A percentile compares a stretch with the other conserved stretches of the same genome.
These are phyloP conservation scores for Monomorium pharaonis DNA, from an alignment of 1,140 invertebrate species.

Conservation along the genomic window DNA sequence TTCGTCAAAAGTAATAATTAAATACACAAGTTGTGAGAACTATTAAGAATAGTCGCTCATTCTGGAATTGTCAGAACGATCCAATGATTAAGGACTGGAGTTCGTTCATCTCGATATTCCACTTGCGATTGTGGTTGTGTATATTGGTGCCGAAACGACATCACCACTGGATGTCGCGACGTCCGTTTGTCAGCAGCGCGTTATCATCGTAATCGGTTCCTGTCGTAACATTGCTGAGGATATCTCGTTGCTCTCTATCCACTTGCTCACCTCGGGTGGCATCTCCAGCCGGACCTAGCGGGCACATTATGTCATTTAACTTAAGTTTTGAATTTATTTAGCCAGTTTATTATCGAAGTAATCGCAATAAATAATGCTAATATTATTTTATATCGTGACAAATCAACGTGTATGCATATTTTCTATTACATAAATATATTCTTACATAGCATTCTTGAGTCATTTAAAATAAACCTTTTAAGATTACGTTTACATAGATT, in stretches of 20 bases:
- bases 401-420: too few species aligned
- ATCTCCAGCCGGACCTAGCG: conserved; percentile 86
- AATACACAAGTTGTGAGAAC: neutral
- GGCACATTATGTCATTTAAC: too few species aligned
- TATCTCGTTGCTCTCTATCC: conserved; percentile 90
- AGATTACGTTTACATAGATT: too few species aligned
- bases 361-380: neutral
- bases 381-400: neutral
- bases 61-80: neutral
- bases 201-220: conserved; percentile 58
- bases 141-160: conserved; percentile 69
- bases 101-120: neutral
- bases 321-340: neutral
- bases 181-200: conserved; percentile 80
- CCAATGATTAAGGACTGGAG: neutral
- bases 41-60: neutral
- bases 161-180: conserved; percentile 68
- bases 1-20: neutral
- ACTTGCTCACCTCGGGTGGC: conserved; percentile 87
- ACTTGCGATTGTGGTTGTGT: conserved; percentile 71
- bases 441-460: too few species aligned
- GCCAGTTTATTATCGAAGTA: neutral
- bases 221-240: conserved; percentile 87
- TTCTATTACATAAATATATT: too few species aligned
- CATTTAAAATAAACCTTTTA: too few species aligned